Base-by-base conservation (phyloP, 2,113 vertebrate genomes). In the Caretta caretta region DNA sequence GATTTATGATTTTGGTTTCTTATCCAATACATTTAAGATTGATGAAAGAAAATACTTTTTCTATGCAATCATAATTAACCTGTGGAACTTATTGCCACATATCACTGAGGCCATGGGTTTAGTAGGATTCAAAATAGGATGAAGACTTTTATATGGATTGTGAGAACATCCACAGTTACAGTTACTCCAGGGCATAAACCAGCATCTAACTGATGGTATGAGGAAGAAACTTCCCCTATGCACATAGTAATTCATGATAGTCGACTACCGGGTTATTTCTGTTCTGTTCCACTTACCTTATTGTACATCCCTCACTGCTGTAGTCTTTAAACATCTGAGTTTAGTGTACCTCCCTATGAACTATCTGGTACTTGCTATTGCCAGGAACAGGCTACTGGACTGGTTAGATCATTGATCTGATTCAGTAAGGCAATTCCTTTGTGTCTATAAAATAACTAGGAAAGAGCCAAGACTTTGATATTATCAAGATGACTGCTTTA, bases 91-190 rank as follows among this genome's bases (percentile, higher is more conserved):
- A 69, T 20, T 54, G 16, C 38, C 13, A 75, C 31, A 83, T 69
- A 89, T 94, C 90, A 93, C 42, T 83, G 51, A 91, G 84, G 80
- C 76, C 84, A 49, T 91, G 3, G 54, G 92, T 19, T 87, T 92
- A 91, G 57, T 84, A 38, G 65, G 65, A 20, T 38, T 38, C 62
- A 89, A 90, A 9, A 87, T 29, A 78, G 75, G 42, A 78, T 78
- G 46, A 48, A 54, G 75, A 25, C 42, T 29, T 78, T 48, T 78
- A 78, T 29, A 29, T 78, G 25, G 25, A 48, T 78, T 14, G 46
- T 46, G 24, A 78, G 42, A 78, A 27, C 48, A 78, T 48, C 42
- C 22, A 16, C n/a, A 20, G 10, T 38, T 72, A 38, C 14, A 72
- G 17, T 72, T 72, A 76, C 24, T 76, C 20, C 24, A 27, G 42